These are phyloP conservation scores for Trachelus stipa DNA, from an alignment of 2,888 invertebrate species.

Conservation along the genomic window DNA sequence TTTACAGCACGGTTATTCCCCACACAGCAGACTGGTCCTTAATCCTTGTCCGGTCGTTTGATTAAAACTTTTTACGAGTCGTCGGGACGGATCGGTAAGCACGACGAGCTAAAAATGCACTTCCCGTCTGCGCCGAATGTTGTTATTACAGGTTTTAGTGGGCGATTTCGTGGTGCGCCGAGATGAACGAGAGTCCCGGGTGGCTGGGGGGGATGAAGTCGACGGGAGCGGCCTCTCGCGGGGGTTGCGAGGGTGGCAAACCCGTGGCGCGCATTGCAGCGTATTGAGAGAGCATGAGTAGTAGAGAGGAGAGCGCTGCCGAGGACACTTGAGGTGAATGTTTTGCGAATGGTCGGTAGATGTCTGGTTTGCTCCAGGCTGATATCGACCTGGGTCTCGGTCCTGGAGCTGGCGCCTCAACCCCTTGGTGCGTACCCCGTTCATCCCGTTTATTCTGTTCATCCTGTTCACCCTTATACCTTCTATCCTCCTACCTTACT, in stretches of 20 bases:
- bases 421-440: conserved; percentile 7
- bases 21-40: not conserved
- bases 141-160: conserved; percentile 1
- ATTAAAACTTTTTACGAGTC: not conserved
- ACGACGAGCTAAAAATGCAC: not conserved
- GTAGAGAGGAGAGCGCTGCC: conserved; percentile 41
- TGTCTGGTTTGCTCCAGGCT: conserved; percentile 65
- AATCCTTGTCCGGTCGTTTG: not conserved
- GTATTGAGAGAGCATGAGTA: conserved; percentile 31
- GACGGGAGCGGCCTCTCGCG: not conserved
- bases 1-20: not conserved
- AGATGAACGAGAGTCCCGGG: not conserved
- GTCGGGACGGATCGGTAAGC: not conserved
- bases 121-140: conserved; percentile 3
- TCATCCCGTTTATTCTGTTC: not conserved
- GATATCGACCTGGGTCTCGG: conserved; percentile 64
- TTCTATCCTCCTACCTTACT: conserved; percentile 18
- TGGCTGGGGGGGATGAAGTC: not conserved
- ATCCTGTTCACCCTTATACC: conserved; percentile 17
- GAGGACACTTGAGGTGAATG: conserved; percentile 66
- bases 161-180: not conserved
- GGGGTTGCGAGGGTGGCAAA: conserved; percentile 11
- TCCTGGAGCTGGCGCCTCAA: conserved; percentile 46
- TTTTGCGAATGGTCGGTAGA: conserved; percentile 67
- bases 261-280: conserved; percentile 33